Percentiles rank a stretch among this genome's conserved stretches.
Conservation (phyloP, 2,797 vertebrate species). For the Muscicapa comitata region DNA sequence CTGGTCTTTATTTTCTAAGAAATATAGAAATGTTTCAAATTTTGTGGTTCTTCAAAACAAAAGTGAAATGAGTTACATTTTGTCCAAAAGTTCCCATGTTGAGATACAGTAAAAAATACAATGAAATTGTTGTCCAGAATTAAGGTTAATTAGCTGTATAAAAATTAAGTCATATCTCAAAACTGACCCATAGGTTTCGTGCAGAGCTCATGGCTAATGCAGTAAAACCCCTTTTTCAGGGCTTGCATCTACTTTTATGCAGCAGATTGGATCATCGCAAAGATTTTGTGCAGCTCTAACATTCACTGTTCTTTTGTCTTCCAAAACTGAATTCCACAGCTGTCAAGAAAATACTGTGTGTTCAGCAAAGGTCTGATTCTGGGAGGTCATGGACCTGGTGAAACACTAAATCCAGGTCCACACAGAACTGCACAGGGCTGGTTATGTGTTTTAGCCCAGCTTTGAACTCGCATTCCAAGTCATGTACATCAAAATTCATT, state of each 20-base stretch:
- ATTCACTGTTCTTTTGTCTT: not conserved
- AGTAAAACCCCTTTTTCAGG: not conserved
- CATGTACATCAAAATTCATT: not conserved
- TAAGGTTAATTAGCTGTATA: not conserved
- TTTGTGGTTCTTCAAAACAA: not conserved
- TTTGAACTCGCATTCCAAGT: not conserved
- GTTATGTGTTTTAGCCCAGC: not conserved
- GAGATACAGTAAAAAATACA: not conserved
- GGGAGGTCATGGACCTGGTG: not conserved
- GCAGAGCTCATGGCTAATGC: not conserved
- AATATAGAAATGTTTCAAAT: not conserved
- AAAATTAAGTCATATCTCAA: not conserved
- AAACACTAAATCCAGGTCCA: not conserved
- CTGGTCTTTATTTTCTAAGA: not conserved
- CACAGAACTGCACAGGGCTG: fast-evolving
- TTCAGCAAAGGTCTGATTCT: not conserved
- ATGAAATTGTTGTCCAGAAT: not conserved
- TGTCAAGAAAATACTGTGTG: not conserved
- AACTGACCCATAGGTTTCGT: not conserved
- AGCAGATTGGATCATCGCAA: not conserved
- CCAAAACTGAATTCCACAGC: not conserved
- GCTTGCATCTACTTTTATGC: not conserved
- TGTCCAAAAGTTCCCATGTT: not conserved
- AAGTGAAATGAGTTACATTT: not conserved
- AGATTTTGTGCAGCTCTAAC: not conserved